Evolutionary conservation across 2,888 invertebrate species (phyloP).

Genomic region (Cinara cedri): DNA sequence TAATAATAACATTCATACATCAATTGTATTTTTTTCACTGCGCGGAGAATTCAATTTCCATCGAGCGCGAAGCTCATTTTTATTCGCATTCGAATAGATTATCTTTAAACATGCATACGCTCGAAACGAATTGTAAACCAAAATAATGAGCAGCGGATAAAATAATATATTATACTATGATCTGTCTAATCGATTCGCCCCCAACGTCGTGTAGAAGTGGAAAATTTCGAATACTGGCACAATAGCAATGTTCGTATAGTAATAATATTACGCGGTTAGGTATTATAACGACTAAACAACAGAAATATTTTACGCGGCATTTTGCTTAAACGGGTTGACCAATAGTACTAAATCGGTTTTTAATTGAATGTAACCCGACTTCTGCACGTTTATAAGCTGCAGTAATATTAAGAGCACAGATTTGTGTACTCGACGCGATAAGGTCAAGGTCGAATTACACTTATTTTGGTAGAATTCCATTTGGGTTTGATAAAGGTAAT

Average conservation of each 20-base stretch:
- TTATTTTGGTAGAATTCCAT: too few relatives aligned
- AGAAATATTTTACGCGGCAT: too few relatives aligned
- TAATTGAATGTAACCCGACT: too few relatives aligned
- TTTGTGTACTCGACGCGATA: too few relatives aligned
- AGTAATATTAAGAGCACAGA: too few relatives aligned
- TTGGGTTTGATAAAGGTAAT: too few relatives aligned
- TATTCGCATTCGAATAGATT: slow-evolving; percentile 25
- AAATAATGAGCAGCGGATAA: background rate
- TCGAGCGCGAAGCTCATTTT: slow-evolving; percentile 19
- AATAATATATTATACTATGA: background rate
- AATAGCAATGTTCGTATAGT: background rate
- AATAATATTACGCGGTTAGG: too few relatives aligned
- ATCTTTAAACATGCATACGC: too few relatives aligned
- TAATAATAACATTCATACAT: slow-evolving; percentile 30
- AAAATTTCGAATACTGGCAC: background rate
- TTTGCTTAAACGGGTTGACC: too few relatives aligned
- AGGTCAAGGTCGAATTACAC: too few relatives aligned
- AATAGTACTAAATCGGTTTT: too few relatives aligned
- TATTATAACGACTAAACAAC: background rate
- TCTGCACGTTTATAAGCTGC: too few relatives aligned
- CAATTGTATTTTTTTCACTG: background rate
- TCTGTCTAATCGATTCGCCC: background rate
- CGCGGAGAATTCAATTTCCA: background rate
- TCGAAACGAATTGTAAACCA: background rate
- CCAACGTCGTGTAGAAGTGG: background rate